phyloP scores from a whole-genome alignment of 2,113 vertebrate genomes.

The Callithrix jacchus region DNA sequence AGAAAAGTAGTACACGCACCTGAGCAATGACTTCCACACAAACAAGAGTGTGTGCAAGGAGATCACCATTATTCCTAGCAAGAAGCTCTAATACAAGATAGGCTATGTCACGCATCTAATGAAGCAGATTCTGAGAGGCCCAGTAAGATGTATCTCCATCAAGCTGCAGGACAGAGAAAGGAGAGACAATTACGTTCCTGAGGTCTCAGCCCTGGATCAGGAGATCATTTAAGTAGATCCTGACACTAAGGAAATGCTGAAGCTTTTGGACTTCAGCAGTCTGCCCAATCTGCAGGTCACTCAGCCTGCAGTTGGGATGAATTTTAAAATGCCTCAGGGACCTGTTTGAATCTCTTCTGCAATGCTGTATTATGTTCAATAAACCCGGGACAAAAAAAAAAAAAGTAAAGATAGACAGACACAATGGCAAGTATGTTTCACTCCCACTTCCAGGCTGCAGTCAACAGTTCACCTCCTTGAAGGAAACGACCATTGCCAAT shows the following conservation, averaged over 20 bases:
- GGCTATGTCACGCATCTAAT: constrained; percentile 98
- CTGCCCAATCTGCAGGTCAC: no score
- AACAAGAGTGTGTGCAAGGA: constrained; percentile 99
- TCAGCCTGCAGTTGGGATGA: no score
- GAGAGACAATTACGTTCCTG: constrained; percentile 97
- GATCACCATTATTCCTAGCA: constrained; percentile 98
- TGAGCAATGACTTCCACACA: constrained; percentile 97
- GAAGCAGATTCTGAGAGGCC: constrained; percentile 97
- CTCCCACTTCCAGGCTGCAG: not conserved
- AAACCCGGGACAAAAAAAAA: no score
- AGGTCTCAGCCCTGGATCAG: constrained; percentile 97
- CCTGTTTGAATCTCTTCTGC: no score
- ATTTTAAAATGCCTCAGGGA: no score
- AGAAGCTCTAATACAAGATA: constrained; percentile 97
- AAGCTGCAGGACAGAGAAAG: constrained; percentile 98
- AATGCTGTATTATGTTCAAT: no score
- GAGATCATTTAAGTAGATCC: constrained; percentile 98
- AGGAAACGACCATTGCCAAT: not conserved
- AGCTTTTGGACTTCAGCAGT: constrained; percentile 86
- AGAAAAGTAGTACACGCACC: constrained; percentile 97
- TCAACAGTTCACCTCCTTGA: not conserved
- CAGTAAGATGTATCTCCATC: constrained; percentile 97
- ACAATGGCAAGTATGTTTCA: not conserved
- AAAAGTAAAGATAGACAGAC: not conserved
- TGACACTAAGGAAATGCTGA: constrained; percentile 98